These are phyloP conservation scores for Danio aesculapii DNA, from an alignment of 2,797 vertebrate genomes.

Conservation along the genomic window DNA sequence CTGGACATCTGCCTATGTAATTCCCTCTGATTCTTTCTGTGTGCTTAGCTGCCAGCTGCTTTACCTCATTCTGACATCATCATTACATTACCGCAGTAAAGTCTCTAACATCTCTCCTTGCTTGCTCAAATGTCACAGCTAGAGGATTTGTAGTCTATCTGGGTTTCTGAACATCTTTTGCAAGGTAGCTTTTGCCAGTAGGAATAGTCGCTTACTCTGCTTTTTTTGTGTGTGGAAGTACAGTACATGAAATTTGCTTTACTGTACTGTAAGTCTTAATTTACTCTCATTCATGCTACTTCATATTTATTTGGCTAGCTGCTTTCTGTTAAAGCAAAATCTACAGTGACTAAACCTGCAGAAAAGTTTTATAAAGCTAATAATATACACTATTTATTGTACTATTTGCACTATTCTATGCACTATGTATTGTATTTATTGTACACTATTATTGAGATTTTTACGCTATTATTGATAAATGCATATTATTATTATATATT, in stretches of 20 bases:
- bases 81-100: background rate
- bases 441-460: background rate
- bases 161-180: background rate
- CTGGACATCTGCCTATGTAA: slow-evolving; percentile 71
- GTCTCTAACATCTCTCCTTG: slow-evolving; percentile 16
- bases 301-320: no score
- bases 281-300: background rate
- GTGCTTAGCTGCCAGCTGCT: slow-evolving; percentile 44
- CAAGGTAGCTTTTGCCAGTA: background rate
- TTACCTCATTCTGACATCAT: slow-evolving; percentile 4
- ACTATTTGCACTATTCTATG: no score
- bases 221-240: background rate
- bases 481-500: background rate
- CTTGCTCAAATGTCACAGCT: slow-evolving; percentile 13
- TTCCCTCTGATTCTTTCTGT: slow-evolving; percentile 53
- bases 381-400: no score
- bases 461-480: no score
- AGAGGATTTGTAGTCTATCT: background rate
- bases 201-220: background rate
- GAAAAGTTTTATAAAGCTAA: background rate
- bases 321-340: background rate
- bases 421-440: background rate
- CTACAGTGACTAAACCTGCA: background rate
- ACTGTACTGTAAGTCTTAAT: background rate
- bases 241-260: background rate